Evolutionary conservation across 2,113 vertebrate genomes (phyloP).

Genomic region (Calonectris borealis): DNA sequence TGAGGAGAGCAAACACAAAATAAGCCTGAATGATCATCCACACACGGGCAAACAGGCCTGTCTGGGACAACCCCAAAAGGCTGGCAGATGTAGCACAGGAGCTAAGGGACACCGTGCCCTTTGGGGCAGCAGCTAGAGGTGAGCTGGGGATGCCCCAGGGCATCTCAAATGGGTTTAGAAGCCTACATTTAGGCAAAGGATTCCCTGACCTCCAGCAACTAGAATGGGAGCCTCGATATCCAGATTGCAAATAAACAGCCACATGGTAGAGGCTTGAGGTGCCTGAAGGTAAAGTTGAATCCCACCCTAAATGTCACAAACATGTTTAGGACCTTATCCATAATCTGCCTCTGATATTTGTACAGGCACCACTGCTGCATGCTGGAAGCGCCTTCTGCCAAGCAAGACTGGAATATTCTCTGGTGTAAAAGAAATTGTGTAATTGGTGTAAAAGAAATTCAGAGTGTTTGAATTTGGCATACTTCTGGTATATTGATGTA

Average conservation of each 20-base stretch:
- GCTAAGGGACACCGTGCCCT: not conserved
- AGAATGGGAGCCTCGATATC: not conserved
- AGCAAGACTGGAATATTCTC: not conserved
- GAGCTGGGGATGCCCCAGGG: not conserved
- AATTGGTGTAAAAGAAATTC: not conserved
- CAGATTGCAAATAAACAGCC: not conserved
- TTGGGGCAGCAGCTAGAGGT: not conserved
- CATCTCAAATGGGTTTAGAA: not conserved
- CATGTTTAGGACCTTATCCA: not conserved
- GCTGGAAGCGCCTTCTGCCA: not conserved
- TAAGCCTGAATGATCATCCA: not conserved
- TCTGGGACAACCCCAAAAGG: not conserved
- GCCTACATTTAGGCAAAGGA: not conserved
- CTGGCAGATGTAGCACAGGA: not conserved
- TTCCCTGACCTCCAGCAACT: not conserved
- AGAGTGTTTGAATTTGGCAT: not conserved
- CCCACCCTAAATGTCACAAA: not conserved
- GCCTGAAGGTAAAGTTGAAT: not conserved
- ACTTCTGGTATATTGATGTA: not conserved
- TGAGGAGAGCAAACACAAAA: not conserved
- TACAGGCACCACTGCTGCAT: not conserved
- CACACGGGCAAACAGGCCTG: accelerated
- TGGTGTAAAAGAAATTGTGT: not conserved
- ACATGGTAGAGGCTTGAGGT: not conserved
- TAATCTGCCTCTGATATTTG: not conserved